Evolutionary conservation across 1,140 invertebrate genomes (phyloP).

Genomic region (Calephelis nemesis): DNA sequence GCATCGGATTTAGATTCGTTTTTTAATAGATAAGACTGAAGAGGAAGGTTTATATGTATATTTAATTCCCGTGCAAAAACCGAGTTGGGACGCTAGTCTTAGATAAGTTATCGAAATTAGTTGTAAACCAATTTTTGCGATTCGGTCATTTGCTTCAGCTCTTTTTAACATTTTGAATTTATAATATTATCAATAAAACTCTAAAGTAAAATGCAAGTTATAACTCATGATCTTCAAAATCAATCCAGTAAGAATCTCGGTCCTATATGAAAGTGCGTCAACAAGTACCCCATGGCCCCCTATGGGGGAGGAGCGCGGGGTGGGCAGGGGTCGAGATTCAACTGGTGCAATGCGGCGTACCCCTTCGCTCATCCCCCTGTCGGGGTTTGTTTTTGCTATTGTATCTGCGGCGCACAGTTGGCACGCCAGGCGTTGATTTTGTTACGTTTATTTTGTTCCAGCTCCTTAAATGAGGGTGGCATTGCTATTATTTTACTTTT

Average conservation of each 20-base stretch:
- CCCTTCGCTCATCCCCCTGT: slow-evolving; percentile 56
- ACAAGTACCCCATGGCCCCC: slow-evolving; percentile 52
- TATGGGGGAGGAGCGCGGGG: slow-evolving; percentile 30
- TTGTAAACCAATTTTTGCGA: too few species aligned
- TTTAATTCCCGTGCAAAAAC: too few species aligned
- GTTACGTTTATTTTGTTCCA: slow-evolving; percentile 59
- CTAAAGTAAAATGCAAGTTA: too few species aligned
- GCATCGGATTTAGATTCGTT: too few species aligned
- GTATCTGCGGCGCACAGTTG: slow-evolving; percentile 53
- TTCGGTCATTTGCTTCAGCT: too few species aligned
- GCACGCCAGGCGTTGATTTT: slow-evolving; percentile 61
- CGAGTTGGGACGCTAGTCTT: too few species aligned
- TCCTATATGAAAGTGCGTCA: slow-evolving; percentile 54
- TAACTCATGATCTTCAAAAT: slow-evolving; percentile 31
- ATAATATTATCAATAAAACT: too few species aligned
- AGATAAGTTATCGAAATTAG: too few species aligned
- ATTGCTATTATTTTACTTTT: slow-evolving; percentile 40
- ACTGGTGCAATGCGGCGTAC: slow-evolving; percentile 75
- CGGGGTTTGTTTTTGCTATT: slow-evolving; percentile 64
- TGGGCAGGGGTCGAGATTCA: slow-evolving; percentile 64
- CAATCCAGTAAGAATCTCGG: slow-evolving; percentile 46
- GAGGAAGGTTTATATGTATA: too few species aligned
- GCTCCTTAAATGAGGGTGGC: slow-evolving; percentile 48
- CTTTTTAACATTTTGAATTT: too few species aligned
- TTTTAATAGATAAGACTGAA: too few species aligned